These are phyloP conservation scores for Orchesellides sinensis DNA, from an alignment of 2,888 invertebrate species.

Conservation along the genomic window DNA sequence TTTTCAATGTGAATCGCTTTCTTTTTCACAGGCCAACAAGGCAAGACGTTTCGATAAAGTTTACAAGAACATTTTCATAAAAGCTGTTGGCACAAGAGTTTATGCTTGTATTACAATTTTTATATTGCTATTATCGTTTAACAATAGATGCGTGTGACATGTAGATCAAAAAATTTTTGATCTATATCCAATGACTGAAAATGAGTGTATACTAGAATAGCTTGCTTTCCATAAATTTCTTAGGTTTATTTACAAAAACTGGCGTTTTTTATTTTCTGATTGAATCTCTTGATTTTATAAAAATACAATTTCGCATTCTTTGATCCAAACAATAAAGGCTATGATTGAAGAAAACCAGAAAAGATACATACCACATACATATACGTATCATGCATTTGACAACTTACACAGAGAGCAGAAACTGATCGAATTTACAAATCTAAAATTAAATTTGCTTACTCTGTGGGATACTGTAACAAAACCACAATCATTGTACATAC, in stretches of 20 bases:
- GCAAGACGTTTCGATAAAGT: neutral
- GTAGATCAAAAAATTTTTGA: slow-evolving; percentile 14
- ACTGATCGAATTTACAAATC: too few species aligned
- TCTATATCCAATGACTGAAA: too few species aligned
- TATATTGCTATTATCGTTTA: slow-evolving; percentile 12
- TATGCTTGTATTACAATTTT: neutral
- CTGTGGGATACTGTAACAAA: neutral
- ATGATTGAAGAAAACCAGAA: neutral
- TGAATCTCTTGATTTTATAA: neutral
- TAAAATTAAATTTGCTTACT: slow-evolving; percentile 1
- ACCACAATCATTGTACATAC: too few species aligned
- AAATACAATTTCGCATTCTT: neutral
- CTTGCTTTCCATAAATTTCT: neutral
- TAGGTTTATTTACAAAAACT: too few species aligned
- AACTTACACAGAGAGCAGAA: too few species aligned
- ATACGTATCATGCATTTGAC: too few species aligned
- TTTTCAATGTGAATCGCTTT: slow-evolving; percentile 1
- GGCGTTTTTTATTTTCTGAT: neutral
- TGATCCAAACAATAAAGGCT: neutral
- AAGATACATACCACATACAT: neutral
- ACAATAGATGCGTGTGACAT: neutral
- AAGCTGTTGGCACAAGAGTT: neutral
- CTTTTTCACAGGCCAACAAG: neutral
- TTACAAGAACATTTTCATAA: neutral
- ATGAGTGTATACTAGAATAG: neutral